Evolutionary conservation across 2,113 vertebrate genomes (phyloP).

Genomic region (Notarius quadriscutis): DNA sequence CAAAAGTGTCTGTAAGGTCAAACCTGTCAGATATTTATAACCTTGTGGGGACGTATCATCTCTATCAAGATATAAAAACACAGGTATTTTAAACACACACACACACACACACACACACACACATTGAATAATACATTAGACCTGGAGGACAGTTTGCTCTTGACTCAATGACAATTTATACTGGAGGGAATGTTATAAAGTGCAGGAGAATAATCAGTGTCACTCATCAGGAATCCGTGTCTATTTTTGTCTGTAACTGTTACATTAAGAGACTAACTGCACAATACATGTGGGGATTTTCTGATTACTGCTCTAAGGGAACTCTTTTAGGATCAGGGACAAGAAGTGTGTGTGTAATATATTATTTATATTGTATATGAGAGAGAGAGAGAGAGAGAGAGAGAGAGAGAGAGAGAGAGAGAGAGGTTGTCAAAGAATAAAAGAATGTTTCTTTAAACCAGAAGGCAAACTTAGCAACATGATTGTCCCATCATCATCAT

Average conservation of each 20-base stretch:
- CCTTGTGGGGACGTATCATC: not conserved
- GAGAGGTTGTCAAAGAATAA: not conserved
- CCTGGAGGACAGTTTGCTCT: slow-evolving; percentile 32
- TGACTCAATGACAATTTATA: slow-evolving; percentile 47
- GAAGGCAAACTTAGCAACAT: not conserved
- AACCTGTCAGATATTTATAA: not conserved
- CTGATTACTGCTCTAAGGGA: not conserved
- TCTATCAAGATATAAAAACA: not conserved
- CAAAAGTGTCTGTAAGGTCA: not conserved
- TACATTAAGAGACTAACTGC: not conserved
- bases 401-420: too few relatives aligned
- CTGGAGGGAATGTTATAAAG: slow-evolving; percentile 36
- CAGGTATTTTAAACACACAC: not conserved
- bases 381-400: not conserved
- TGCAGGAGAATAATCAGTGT: slow-evolving; percentile 41
- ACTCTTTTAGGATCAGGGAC: not conserved
- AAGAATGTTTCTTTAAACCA: not conserved
- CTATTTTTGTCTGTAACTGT: slow-evolving; percentile 14
- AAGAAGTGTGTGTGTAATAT: not conserved
- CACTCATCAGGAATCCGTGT: slow-evolving; percentile 35
- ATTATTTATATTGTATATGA: too few relatives aligned
- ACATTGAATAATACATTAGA: slow-evolving; percentile 36
- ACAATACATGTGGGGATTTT: slow-evolving; percentile 20
- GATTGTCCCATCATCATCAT: not conserved
- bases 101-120: slow-evolving; percentile 10